Percentiles rank a stretch among this genome's conserved stretches.
phyloP scores from a whole-genome alignment of 2,888 invertebrate genomes.

The Lycia hirtaria region DNA sequence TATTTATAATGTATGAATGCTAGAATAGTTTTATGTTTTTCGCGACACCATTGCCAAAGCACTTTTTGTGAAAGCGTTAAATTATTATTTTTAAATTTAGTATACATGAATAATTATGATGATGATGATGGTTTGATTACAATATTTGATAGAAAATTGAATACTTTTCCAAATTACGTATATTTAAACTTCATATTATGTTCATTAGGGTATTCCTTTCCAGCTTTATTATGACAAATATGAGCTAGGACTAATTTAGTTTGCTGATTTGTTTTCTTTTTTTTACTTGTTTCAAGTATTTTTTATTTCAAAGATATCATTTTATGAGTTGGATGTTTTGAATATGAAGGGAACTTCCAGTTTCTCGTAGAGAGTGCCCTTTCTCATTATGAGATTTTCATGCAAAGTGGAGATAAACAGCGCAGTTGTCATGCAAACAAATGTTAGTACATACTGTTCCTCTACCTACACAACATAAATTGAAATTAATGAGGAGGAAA shows the following conservation, averaged over 20 bases:
- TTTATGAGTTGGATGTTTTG: slow-evolving; percentile 8
- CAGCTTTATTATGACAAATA: slow-evolving; percentile 10
- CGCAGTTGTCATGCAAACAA: slow-evolving; percentile 46
- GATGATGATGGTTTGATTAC: slow-evolving; percentile 30
- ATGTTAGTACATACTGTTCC: slow-evolving; percentile 23
- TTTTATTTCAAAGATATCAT: not conserved
- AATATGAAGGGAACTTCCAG: not conserved
- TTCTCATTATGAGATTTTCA: slow-evolving; percentile 32
- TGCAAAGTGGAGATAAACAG: slow-evolving; percentile 41
- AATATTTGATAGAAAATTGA: slow-evolving; percentile 25
- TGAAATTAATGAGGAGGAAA: slow-evolving; percentile 56
- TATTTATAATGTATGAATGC: slow-evolving; percentile 8
- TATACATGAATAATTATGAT: slow-evolving; percentile 36
- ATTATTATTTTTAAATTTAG: slow-evolving; percentile 35
- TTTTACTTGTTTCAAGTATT: not conserved
- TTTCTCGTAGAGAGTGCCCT: slow-evolving; percentile 4
- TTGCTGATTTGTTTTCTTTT: not conserved
- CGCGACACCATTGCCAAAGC: slow-evolving; percentile 33
- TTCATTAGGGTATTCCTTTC: slow-evolving; percentile 19
- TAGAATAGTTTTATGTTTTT: slow-evolving; percentile 34
- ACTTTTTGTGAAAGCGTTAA: slow-evolving; percentile 35
- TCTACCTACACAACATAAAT: slow-evolving; percentile 46
- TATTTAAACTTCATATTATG: slow-evolving; percentile 7
- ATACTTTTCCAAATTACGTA: slow-evolving; percentile 6
- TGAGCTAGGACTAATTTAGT: slow-evolving; percentile 8